These are phyloP conservation scores for Gymnocephalus cernua DNA, from an alignment of 2,113 vertebrate genomes.

Conservation along the genomic window DNA sequence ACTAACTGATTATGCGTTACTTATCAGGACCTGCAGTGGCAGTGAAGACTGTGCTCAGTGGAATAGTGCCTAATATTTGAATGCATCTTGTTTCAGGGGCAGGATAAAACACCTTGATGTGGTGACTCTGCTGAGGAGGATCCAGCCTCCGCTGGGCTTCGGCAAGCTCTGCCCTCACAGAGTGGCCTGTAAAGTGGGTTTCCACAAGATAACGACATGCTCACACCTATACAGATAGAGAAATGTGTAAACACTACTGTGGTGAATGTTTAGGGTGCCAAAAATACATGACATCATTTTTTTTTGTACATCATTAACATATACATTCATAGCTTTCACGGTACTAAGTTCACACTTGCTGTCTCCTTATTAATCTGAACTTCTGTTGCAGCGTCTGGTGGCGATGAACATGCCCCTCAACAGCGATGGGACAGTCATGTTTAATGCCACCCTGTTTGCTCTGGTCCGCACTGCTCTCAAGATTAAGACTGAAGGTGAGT, in stretches of 20 bases:
- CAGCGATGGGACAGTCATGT: conserved; percentile 99
- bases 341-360: not conserved
- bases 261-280: not conserved
- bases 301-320: not conserved
- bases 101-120: conserved; percentile 99
- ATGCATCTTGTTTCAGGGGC: conserved; percentile 83
- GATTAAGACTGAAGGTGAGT: conserved; percentile 98
- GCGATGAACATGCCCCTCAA: conserved; percentile 99
- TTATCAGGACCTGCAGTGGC: not conserved
- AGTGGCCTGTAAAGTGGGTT: conserved; percentile 96
- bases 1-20: not conserved
- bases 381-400: conserved; percentile 90
- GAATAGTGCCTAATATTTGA: conserved; percentile 2
- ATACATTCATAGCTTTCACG: not conserved
- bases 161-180: conserved; percentile 97
- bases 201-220: not conserved
- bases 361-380: not conserved
- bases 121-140: conserved; percentile 95
- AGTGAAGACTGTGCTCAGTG: not conserved
- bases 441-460: conserved; percentile 98
- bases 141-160: conserved; percentile 97
- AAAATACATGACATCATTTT: not conserved
- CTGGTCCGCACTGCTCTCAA: conserved; percentile 97
- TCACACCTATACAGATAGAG: not conserved
- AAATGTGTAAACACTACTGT: not conserved